These are phyloP conservation scores for Pherbina coryleti DNA, from an alignment of 2,888 invertebrate genomes.

Conservation along the genomic window DNA sequence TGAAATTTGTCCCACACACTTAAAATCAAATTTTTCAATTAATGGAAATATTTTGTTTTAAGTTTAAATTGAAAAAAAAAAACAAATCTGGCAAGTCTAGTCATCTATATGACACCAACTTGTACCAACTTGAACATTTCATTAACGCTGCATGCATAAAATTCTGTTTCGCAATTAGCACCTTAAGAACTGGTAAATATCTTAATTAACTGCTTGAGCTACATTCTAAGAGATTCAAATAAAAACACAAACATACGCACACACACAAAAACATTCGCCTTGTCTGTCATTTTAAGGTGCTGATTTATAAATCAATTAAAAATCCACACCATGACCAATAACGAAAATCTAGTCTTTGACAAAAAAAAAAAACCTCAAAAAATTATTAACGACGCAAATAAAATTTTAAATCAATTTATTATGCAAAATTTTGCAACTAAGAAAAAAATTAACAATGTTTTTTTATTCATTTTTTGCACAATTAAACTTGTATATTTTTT, in stretches of 20 bases:
- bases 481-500: too few species aligned
- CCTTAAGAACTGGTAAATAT: conserved; percentile 15
- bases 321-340: neutral
- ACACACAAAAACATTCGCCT: too few species aligned
- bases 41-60: neutral
- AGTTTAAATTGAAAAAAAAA: too few species aligned
- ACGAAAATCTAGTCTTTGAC: neutral
- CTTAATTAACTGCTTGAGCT: conserved; percentile 15
- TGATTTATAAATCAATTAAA: conserved; percentile 16
- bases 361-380: neutral
- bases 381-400: neutral
- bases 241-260: too few species aligned
- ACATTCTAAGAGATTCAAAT: neutral
- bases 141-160: neutral
- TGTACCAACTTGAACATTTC: neutral
- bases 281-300: too few species aligned
- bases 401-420: neutral
- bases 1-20: neutral
- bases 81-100: neutral
- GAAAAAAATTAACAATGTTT: too few species aligned
- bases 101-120: neutral
- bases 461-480: too few species aligned
- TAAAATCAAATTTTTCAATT: neutral
- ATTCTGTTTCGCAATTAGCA: conserved; percentile 17
- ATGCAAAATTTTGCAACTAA: neutral